These are phyloP conservation scores for Pelodytes ibericus DNA, from an alignment of 2,797 vertebrate species.

Conservation along the genomic window DNA sequence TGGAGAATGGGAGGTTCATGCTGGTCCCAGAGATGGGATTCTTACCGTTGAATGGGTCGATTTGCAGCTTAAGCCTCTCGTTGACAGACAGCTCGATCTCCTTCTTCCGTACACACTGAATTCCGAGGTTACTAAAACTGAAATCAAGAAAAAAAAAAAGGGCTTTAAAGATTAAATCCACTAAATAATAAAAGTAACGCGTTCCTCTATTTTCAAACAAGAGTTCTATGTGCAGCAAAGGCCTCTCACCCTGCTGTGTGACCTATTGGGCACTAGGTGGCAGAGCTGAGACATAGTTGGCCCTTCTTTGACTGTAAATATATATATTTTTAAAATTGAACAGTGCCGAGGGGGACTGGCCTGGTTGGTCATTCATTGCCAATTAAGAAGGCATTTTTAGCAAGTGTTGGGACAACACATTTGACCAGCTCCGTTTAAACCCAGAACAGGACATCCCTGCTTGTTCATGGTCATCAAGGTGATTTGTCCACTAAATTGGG, in stretches of 20 bases:
- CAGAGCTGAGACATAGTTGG: not conserved
- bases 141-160: not conserved
- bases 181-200: not conserved
- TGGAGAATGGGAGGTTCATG: too few relatives aligned
- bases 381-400: too few relatives aligned
- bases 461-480: too few relatives aligned
- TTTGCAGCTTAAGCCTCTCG: conserved; percentile 84
- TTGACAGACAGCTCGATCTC: conserved; percentile 86
- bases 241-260: not conserved
- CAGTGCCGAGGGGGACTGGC: too few relatives aligned
- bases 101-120: conserved; percentile 92
- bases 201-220: not conserved
- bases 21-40: not conserved
- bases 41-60: conserved; percentile 92
- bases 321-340: too few relatives aligned
- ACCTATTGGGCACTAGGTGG: not conserved
- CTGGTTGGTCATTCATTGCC: too few relatives aligned
- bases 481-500: too few relatives aligned
- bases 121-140: conserved; percentile 91
- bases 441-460: too few relatives aligned
- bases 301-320: not conserved
- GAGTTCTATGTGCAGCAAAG: too few relatives aligned
- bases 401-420: too few relatives aligned
- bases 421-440: too few relatives aligned
- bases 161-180: not conserved